Base-by-base conservation (phyloP, 2,113 vertebrate species). In the Agapornis roseicollis region DNA sequence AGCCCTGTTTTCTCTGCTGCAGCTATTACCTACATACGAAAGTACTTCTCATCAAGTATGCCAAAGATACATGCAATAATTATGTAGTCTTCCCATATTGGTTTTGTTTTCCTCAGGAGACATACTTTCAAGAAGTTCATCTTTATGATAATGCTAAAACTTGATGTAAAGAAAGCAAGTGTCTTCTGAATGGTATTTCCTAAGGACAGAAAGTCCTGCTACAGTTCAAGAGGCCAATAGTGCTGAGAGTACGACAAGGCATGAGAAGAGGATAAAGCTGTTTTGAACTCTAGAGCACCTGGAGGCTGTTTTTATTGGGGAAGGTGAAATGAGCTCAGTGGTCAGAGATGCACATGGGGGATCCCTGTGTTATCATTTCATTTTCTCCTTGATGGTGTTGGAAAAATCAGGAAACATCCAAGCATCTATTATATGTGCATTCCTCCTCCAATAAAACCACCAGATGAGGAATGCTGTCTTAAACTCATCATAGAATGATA, bases 11-110 rank as follows among this genome's bases (percentile, higher is more conserved):
- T 60, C 58, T 77, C 50, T 44, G 49, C 55, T 82, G 17, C 64
- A 65, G 61, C 58, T 89, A 83, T 82, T 82, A 74, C 78, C 86
- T 50, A 70, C 66, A 35, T 31, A 19, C 42, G 29, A 22, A 82
- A 86, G 63, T 65, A 68, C 90, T 70, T 79, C 83, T 79, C 41
- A 13, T 85, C 80, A 81, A 53, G 41, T 9, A 31, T 65, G 90
- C 37, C 50, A 28, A 44, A 72, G 53, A 44, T 64, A 24, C 28
- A 41, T 35, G 61, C 28, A 49, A 65, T 72, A 87, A 94, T 90
- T 90, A 86, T 52, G 20, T 53, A 68, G 42, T 55, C 61, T 63
- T 78, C 11, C n/a, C 44, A 10, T 63, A 31, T 25, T 50, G 60
- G 9, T 42, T 42, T 41, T 47, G n/a, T 52, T 55, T 65, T 37